phyloP scores from a whole-genome alignment of 2,888 invertebrate genomes.

The Acleris sparsana region DNA sequence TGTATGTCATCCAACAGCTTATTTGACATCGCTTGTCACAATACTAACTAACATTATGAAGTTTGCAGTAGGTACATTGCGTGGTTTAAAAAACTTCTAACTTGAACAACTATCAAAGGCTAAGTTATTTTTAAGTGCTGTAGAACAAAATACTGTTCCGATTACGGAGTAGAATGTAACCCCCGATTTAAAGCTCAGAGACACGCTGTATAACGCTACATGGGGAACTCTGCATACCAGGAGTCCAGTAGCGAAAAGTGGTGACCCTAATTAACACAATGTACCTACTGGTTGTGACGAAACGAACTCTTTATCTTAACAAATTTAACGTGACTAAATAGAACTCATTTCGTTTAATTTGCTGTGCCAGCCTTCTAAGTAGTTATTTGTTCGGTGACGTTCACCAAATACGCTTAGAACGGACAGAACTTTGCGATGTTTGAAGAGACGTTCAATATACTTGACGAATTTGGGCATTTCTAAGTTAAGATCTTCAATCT shows the following conservation, averaged over 20 bases:
- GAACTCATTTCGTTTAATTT: background rate
- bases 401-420: constrained; percentile 1
- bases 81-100: too few species aligned
- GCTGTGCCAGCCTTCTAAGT: too few species aligned
- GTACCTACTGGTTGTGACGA: constrained; percentile 4
- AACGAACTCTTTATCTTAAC: constrained; percentile 8
- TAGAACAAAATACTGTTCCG: background rate
- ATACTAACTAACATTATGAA: too few species aligned
- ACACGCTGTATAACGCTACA: background rate
- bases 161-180: background rate
- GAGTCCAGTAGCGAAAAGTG: constrained; percentile 8
- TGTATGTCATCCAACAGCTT: too few species aligned
- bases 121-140: background rate
- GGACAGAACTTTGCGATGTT: background rate
- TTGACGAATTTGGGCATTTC: constrained; percentile 15
- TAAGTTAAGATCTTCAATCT: constrained; percentile 13
- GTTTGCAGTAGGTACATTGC: too few species aligned
- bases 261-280: constrained; percentile 6
- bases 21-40: too few species aligned
- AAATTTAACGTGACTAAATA: constrained; percentile 5
- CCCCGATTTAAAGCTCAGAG: background rate
- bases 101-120: too few species aligned
- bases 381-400: background rate
- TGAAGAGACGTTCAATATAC: constrained; percentile 12
- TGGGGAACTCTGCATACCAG: background rate